Base-by-base conservation (phyloP, 2,113 vertebrate genomes). In the Phaethon lepturus region DNA sequence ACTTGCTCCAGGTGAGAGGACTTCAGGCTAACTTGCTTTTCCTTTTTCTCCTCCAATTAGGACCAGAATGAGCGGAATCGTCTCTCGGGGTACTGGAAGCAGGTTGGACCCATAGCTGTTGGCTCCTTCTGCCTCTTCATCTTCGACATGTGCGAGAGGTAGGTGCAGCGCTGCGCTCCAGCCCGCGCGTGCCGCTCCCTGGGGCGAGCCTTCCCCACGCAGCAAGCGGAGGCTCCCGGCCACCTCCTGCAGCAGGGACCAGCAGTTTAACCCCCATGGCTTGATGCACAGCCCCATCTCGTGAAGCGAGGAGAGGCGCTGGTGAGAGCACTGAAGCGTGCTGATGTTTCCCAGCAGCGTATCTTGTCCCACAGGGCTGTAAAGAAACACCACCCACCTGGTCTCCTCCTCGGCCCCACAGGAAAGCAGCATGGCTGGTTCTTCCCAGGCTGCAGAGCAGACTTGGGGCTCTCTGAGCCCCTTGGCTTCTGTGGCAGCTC, bases 131-230 rank as follows among this genome's bases (percentile, higher is more conserved):
- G 99, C 96, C 99, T 99, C 80, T 99, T 99, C 97, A 98, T 99
- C 97, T 99, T 99, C 6, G 99, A 99, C 95, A 99, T 99, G 99
- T 99, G 99, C 29, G 99, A 99, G 97, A 99, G 99, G 99, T 99
- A 89, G 98, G 83, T 59, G 23, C 64, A 17, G 28, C 1, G 0
- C 55, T 20, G 66, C 33, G 74, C 40, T 47, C 33, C 40, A 44
- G 50, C 40, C 63, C 8, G 3, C 12, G 17, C 3, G 3, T 38
- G 44, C 58, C n/a, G 67, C 47, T 18, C 64, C 55, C n/a, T 2
- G 1, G 23, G 38, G 17, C 1, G 6, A 58, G 6, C 29, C 42
- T 38, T 67, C 67, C 35, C 66, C 3, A 1, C 18, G 77, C n/a
- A 59, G 44, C 9, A 2, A 24, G 42, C 40, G 16, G 52, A 44